Evolutionary conservation across 2,797 vertebrate genomes (phyloP), one percentile per base, ranked within the genome.

Genomic region (Hypotaenidia okinawae): DNA sequence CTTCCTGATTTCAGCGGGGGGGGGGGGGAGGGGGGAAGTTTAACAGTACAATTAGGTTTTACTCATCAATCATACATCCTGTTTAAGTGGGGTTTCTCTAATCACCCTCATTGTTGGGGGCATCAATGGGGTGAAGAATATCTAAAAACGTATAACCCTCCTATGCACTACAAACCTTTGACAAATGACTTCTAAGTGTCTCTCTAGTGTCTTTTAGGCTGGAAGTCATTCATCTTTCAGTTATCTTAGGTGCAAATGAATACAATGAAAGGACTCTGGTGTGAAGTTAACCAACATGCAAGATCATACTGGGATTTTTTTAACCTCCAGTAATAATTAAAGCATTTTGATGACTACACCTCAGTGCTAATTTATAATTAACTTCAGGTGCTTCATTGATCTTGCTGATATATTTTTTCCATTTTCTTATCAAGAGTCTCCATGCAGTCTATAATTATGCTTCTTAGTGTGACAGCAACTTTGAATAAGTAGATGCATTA

Each of bases 331-430:
- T 52, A 93, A 85, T 82, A 94, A 95, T 94, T 90, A 79, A 84
- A 78, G 66, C 30, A 74, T 85, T 94, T 96, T 89, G 75, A 88
- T 16, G 11, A 45, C 72, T 94, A 68, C 54, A 85, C 51, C 96
- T 95, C 82, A 91, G 77, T 87, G 63, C 58, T 96, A 91, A 96
- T 96, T 96, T 88, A 72, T 96, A 95, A 97, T 97, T 97, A 97
- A 94, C 77, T 89, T 96, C 90, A 96, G 94, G 86, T 95, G 76
- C 72, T 94, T 93, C 82, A 97, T 97, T 96, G 94, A 97, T 97
- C 92, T 77, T 87, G 45, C 72, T 73, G 79, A 96, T 96, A 75
- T 5, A 33, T 81, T 86, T 78, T 76, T 57, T 11, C 72, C 64
- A 82, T 95, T 96, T 97, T 82, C 90, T 95, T 96, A 96, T 97